Evolutionary conservation across 2,888 invertebrate species (phyloP).

Genomic region (Diadegma fenestrale): DNA sequence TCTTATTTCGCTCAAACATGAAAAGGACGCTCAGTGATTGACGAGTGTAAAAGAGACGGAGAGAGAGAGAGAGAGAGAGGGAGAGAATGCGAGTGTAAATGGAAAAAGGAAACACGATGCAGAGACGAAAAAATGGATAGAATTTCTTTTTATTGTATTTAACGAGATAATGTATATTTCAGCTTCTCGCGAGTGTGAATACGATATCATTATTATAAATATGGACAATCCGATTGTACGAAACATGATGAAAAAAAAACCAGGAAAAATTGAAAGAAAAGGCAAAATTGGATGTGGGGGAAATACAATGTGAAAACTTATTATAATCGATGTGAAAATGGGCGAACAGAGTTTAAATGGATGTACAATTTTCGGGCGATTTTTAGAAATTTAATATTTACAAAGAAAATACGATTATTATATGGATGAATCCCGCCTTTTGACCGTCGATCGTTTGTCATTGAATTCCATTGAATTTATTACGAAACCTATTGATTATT

Average conservation of each 20-base stretch:
- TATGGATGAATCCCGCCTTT: slow-evolving; percentile 70
- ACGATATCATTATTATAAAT: slow-evolving; percentile 80
- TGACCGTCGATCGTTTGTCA: slow-evolving; percentile 70
- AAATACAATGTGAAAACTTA: slow-evolving; percentile 56
- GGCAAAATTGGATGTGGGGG: slow-evolving; percentile 40
- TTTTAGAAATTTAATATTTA: slow-evolving; percentile 75
- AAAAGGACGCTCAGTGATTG: slow-evolving; percentile 58
- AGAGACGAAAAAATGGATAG: slow-evolving; percentile 43
- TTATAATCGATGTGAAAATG: slow-evolving; percentile 62
- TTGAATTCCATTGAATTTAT: slow-evolving; percentile 79
- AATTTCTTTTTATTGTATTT: slow-evolving; percentile 44
- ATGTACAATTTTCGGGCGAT: slow-evolving; percentile 68
- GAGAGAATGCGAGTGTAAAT: slow-evolving; percentile 40
- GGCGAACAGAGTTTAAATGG: slow-evolving; percentile 45
- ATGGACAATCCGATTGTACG: slow-evolving; percentile 81
- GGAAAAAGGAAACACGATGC: slow-evolving; percentile 48
- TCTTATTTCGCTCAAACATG: slow-evolving; percentile 55
- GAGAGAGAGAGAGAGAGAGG: slow-evolving; percentile 46
- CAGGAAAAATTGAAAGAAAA: slow-evolving; percentile 21
- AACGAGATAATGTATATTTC: slow-evolving; percentile 46
- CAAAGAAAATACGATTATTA: slow-evolving; percentile 67
- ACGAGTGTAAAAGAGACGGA: slow-evolving; percentile 60
- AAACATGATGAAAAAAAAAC: slow-evolving; percentile 64
- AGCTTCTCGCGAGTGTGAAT: slow-evolving; percentile 63
- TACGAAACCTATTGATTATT: slow-evolving; percentile 76